phyloP scores from a whole-genome alignment of 2,888 invertebrate genomes.

The Andrena hattorfiana region DNA sequence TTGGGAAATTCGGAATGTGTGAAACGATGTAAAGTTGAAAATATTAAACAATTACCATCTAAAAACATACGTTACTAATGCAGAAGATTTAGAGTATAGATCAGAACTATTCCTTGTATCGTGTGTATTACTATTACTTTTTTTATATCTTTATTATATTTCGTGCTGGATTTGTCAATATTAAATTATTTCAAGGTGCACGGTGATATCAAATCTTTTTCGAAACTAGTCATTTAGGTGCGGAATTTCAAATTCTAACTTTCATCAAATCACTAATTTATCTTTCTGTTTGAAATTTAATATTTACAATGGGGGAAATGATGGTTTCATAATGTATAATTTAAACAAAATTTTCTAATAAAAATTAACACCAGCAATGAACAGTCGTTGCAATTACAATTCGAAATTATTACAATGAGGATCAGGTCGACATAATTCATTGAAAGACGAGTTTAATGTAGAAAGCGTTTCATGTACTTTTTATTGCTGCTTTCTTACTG shows the following conservation, averaged over 20 bases:
- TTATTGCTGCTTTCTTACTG: slow-evolving; percentile 5
- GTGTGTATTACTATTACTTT: slow-evolving; percentile 17
- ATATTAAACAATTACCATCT: not conserved
- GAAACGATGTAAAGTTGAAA: not conserved
- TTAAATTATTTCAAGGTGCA: not conserved
- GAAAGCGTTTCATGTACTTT: slow-evolving; percentile 12
- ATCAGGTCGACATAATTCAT: not conserved
- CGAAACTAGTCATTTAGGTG: not conserved
- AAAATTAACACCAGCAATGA: not conserved
- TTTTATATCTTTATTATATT: slow-evolving; percentile 21
- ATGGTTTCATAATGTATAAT: slow-evolving; percentile 10
- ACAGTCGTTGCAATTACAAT: slow-evolving; percentile 20
- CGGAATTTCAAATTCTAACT: not conserved
- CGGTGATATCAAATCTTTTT: not conserved
- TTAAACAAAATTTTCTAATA: slow-evolving; percentile 3
- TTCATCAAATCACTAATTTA: not conserved
- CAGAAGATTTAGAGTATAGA: slow-evolving; percentile 22
- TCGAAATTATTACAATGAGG: slow-evolving; percentile 8
- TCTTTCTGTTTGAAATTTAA: slow-evolving; percentile 13
- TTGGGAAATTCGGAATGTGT: not conserved
- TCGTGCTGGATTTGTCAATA: not conserved
- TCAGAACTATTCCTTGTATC: slow-evolving; percentile 22
- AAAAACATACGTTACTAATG: slow-evolving; percentile 9
- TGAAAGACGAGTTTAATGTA: not conserved
- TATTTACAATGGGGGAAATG: slow-evolving; percentile 1